These are phyloP conservation scores for Melanogrammus aeglefinus DNA, from an alignment of 2,797 vertebrate genomes.

Conservation along the genomic window DNA sequence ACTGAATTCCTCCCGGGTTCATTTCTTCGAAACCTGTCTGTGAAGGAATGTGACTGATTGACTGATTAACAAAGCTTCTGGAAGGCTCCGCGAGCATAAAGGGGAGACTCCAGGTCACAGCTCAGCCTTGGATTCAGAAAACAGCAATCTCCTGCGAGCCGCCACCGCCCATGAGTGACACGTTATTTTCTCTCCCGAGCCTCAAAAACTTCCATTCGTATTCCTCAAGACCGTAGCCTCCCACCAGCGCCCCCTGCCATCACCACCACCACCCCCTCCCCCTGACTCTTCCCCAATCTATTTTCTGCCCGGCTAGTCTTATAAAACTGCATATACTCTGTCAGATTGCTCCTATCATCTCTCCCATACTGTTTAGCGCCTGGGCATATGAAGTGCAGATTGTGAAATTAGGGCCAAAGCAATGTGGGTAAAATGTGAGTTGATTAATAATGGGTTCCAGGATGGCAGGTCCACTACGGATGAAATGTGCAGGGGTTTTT, in stretches of 20 bases:
- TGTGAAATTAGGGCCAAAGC: constrained; percentile 40
- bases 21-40: neutral
- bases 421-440: constrained; percentile 21
- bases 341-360: constrained; percentile 76
- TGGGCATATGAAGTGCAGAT: constrained; percentile 40
- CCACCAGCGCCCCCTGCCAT: neutral
- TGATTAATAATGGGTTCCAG: constrained; percentile 29
- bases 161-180: constrained; percentile 70
- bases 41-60: neutral
- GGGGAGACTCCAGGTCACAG: constrained; percentile 38
- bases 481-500: neutral
- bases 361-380: constrained; percentile 63
- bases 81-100: neutral
- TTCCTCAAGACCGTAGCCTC: constrained; percentile 53
- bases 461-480: neutral
- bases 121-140: constrained; percentile 40
- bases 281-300: constrained; percentile 67
- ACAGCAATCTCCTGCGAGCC: constrained; percentile 57
- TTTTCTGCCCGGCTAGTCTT: constrained; percentile 86
- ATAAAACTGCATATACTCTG: constrained; percentile 84
- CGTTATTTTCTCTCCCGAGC: constrained; percentile 71
- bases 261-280: neutral
- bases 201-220: constrained; percentile 35
- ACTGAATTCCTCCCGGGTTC: neutral
- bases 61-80: constrained; percentile 4